These are phyloP conservation scores for Acleris sparsana DNA, from an alignment of 2,888 invertebrate genomes.

Conservation along the genomic window DNA sequence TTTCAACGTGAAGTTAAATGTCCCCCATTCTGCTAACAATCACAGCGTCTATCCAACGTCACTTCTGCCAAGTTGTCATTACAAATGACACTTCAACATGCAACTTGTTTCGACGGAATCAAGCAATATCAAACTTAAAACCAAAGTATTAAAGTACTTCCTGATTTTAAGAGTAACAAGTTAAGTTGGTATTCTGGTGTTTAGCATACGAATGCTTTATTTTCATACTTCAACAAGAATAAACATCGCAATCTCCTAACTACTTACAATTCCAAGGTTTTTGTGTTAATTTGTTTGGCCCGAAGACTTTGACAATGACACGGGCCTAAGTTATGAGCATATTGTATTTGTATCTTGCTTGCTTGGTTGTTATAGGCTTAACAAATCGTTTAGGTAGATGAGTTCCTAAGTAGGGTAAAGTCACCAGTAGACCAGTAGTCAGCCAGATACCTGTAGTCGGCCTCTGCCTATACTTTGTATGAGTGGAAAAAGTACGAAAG, in stretches of 20 bases:
- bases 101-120: constrained; percentile 1
- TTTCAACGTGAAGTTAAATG: constrained; percentile 27
- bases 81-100: constrained; percentile 23
- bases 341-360: background rate
- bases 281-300: constrained; percentile 29
- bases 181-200: constrained; percentile 21
- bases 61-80: constrained; percentile 34
- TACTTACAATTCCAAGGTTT: constrained; percentile 37
- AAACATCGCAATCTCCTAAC: constrained; percentile 27
- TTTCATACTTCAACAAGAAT: constrained; percentile 36
- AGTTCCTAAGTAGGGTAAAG: no score
- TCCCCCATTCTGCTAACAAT: constrained; percentile 28
- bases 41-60: constrained; percentile 26
- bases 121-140: constrained; percentile 3
- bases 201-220: constrained; percentile 38
- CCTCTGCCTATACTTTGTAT: no score
- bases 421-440: no score
- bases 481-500: no score
- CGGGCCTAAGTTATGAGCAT: constrained; percentile 16
- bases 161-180: background rate
- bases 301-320: constrained; percentile 30
- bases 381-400: no score
- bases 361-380: no score
- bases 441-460: no score
- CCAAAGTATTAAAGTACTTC: background rate